phyloP scores from a whole-genome alignment of 1,140 invertebrate genomes.

The Bradysia coprophila region DNA sequence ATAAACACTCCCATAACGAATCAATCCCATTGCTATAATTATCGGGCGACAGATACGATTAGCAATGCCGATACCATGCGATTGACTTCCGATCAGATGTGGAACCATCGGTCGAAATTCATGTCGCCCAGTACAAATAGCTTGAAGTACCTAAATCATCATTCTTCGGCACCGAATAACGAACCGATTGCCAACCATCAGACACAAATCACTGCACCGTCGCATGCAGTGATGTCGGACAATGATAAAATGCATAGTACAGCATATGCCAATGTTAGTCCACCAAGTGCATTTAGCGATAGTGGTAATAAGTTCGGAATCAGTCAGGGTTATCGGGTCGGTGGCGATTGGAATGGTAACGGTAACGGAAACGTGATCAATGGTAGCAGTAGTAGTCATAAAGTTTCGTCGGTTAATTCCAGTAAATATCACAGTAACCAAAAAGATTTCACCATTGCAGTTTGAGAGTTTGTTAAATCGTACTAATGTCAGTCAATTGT shows the following conservation, averaged over 20 bases:
- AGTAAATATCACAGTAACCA: neutral
- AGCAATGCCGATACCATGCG: neutral
- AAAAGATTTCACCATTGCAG: neutral
- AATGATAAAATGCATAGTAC: neutral
- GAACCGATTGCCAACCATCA: neutral
- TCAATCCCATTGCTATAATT: neutral
- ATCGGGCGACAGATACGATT: neutral
- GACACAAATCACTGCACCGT: too few species aligned
- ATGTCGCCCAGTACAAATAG: neutral
- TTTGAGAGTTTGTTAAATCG: too few species aligned
- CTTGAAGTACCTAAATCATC: too few species aligned
- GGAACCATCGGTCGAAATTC: neutral
- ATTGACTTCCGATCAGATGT: neutral
- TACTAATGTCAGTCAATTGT: too few species aligned
- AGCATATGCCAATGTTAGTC: neutral
- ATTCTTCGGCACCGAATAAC: neutral
- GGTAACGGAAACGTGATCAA: too few species aligned
- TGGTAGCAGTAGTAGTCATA: too few species aligned
- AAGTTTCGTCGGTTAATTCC: neutral
- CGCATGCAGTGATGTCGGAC: neutral
- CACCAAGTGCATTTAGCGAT: constrained; percentile 2
- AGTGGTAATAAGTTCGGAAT: neutral
- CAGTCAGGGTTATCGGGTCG: neutral
- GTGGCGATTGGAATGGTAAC: neutral
- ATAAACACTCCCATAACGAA: neutral